Percentiles rank a stretch among this genome's conserved stretches.
These are phyloP conservation scores for Cosmorhoe ocellata DNA, from an alignment of 2,888 invertebrate species.

Conservation along the genomic window DNA sequence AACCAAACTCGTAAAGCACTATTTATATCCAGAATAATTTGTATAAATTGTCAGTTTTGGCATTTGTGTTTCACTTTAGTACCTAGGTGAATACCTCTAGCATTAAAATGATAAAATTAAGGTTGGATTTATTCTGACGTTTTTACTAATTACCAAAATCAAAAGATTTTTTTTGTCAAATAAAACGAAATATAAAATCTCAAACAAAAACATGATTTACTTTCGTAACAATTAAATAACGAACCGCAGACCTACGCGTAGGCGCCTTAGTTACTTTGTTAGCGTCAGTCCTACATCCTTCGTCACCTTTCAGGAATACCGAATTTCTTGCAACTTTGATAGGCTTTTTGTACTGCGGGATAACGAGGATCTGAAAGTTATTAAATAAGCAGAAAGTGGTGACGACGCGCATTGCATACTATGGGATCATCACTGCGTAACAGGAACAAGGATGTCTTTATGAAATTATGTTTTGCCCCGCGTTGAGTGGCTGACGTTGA, in stretches of 20 bases:
- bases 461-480: constrained; percentile 76
- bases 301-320: not conserved
- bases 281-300: not conserved
- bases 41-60: too few relatives aligned
- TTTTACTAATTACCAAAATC: too few relatives aligned
- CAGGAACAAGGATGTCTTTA: constrained; percentile 78
- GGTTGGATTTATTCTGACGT: too few relatives aligned
- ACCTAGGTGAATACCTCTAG: too few relatives aligned
- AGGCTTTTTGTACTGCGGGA: constrained; percentile 10
- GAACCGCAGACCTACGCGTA: not conserved
- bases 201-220: not conserved
- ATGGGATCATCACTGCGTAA: constrained; percentile 56
- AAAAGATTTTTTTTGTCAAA: too few relatives aligned
- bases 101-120: too few relatives aligned
- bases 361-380: constrained; percentile 31
- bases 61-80: too few relatives aligned
- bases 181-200: too few relatives aligned
- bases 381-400: constrained; percentile 53
- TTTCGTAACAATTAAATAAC: not conserved
- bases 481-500: constrained; percentile 76
- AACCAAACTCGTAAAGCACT: too few relatives aligned
- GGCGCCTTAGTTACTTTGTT: constrained; percentile 6
- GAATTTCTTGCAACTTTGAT: constrained; percentile 1
- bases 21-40: too few relatives aligned
- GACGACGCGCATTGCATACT: constrained; percentile 36